Conservation (phyloP, 1,140 invertebrate genomes). For the Amyelois transitella region DNA sequence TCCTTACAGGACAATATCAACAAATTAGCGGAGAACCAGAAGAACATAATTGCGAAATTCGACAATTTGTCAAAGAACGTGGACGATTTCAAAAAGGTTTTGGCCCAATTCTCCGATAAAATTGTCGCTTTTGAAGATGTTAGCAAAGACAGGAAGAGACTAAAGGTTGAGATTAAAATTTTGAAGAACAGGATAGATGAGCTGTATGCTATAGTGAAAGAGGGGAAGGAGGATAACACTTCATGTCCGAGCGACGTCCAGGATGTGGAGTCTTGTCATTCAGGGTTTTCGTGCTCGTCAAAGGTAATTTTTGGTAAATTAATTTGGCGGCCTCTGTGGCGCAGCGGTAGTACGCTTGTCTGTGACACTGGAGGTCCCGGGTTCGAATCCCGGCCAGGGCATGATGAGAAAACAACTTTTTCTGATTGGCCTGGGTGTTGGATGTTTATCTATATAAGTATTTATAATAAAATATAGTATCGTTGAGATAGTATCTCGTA, state of each 20-base stretch:
- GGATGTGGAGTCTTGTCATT: conserved; percentile 53
- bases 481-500: too few relatives aligned
- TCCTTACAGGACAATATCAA: conserved; percentile 38
- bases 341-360: too few relatives aligned
- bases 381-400: too few relatives aligned
- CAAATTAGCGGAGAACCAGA: conserved; percentile 41
- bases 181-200: conserved; percentile 50
- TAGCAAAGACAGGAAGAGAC: conserved; percentile 26
- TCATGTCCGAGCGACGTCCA: conserved; percentile 35
- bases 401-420: too few relatives aligned
- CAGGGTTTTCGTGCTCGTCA: conserved; percentile 51
- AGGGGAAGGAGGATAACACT: conserved; percentile 45
- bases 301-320: conserved; percentile 34
- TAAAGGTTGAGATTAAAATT: conserved; percentile 39
- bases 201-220: conserved; percentile 46
- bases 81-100: conserved; percentile 37
- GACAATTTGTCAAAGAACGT: conserved; percentile 44
- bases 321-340: too few relatives aligned
- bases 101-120: conserved; percentile 39
- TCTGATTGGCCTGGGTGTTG: too few relatives aligned
- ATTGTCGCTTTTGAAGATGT: conserved; percentile 34
- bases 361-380: too few relatives aligned
- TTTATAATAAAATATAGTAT: too few relatives aligned
- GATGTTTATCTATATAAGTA: too few relatives aligned
- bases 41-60: conserved; percentile 41